Percentiles rank a stretch among this genome's conserved stretches.
phyloP scores from a whole-genome alignment of 2,113 vertebrate species.

The Casuarius casuarius region DNA sequence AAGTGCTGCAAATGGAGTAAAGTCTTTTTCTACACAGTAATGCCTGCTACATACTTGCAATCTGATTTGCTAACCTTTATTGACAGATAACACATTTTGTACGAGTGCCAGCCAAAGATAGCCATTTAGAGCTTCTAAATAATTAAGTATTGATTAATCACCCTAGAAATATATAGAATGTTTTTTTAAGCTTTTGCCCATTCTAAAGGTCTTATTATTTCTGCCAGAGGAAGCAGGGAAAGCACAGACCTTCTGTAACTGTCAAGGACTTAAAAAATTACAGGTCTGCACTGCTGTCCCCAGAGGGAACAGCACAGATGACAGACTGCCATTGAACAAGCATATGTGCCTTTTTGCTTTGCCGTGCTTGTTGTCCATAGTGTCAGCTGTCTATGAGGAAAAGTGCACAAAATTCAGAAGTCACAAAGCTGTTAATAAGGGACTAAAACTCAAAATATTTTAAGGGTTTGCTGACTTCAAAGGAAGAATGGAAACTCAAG shows the following conservation, averaged over 20 bases:
- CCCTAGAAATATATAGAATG: constrained; percentile 11
- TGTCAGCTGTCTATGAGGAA: not conserved
- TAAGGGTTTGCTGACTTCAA: not conserved
- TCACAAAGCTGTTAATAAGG: not conserved
- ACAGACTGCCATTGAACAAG: not conserved
- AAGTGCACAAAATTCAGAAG: not conserved
- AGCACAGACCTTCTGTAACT: not conserved
- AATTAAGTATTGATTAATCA: constrained; percentile 81
- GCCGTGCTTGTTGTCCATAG: fast-evolving
- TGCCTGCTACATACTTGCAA: constrained; percentile 49
- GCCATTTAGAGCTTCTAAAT: constrained; percentile 77
- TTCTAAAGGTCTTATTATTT: constrained; percentile 66
- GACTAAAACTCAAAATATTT: not conserved
- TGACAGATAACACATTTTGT: constrained; percentile 69
- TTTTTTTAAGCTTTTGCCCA: constrained; percentile 30
- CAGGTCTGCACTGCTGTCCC: not conserved
- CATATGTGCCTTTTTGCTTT: not conserved
- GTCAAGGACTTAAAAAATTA: not conserved
- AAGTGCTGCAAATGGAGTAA: constrained; percentile 53
- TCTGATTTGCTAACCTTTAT: constrained; percentile 70
- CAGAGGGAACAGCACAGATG: not conserved
- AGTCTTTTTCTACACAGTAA: constrained; percentile 30
- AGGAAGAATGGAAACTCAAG: not conserved
- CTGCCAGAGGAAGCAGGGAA: constrained; percentile 10
- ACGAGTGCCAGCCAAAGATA: constrained; percentile 51